A percentile compares a stretch with the other conserved stretches of the same genome.
Conservation (phyloP, 2,113 vertebrate genomes). For the Vimba vimba region DNA sequence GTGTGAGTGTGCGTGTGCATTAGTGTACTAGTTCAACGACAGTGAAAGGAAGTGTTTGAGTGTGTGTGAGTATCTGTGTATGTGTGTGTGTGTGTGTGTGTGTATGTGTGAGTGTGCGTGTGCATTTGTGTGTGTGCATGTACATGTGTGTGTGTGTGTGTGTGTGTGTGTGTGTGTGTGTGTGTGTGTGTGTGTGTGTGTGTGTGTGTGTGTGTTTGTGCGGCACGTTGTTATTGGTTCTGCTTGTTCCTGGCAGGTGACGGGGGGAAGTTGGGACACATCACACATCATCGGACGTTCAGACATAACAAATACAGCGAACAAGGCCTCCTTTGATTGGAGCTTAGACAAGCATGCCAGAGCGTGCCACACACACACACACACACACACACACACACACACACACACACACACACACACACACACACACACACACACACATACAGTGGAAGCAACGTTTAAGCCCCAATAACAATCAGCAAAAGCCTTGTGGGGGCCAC, state of each 20-base stretch:
- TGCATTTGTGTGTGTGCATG: too few species aligned
- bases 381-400: not conserved
- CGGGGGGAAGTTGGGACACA: constrained; percentile 41
- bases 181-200: constrained; percentile 10
- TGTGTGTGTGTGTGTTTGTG: constrained; percentile 18
- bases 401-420: constrained; percentile 11
- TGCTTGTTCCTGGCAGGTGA: constrained; percentile 47
- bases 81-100: too few species aligned
- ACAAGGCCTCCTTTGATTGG: constrained; percentile 60
- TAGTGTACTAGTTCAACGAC: not conserved
- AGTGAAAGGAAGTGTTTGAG: not conserved
- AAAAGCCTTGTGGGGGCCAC: not conserved
- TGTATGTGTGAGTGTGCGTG: too few species aligned
- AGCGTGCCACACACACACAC: constrained; percentile 38
- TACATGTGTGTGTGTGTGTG: constrained; percentile 31
- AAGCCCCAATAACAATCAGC: constrained; percentile 22
- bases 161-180: constrained; percentile 12
- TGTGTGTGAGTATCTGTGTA: not conserved
- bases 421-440: not conserved
- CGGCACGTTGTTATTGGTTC: constrained; percentile 33
- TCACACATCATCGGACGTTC: constrained; percentile 41
- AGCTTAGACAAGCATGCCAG: constrained; percentile 53
- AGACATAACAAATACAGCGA: constrained; percentile 60
- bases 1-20: too few species aligned
- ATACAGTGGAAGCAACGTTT: constrained; percentile 12